Evolutionary conservation across 2,888 invertebrate genomes (phyloP).

Genomic region (Catocala sponsa): DNA sequence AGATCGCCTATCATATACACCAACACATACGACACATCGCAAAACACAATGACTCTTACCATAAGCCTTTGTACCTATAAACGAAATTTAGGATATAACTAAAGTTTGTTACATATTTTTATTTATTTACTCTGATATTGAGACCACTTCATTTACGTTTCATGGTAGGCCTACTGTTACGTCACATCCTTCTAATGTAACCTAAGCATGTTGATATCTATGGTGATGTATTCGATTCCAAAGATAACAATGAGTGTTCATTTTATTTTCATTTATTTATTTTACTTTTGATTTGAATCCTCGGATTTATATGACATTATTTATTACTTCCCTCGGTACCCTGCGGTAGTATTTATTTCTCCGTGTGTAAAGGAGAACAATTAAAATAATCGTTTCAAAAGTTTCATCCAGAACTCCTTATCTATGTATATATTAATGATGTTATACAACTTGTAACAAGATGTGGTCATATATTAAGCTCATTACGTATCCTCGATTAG

Average conservation of each 20-base stretch:
- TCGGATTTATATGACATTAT: conserved; percentile 31
- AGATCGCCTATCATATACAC: no score
- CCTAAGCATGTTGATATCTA: conserved; percentile 30
- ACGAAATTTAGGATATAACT: no score
- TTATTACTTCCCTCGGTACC: conserved; percentile 44
- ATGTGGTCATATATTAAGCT: no score
- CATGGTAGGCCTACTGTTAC: conserved; percentile 4
- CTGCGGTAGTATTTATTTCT: conserved; percentile 29
- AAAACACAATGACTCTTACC: no score
- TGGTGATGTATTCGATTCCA: conserved; percentile 41
- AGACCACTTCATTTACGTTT: no score
- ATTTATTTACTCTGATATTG: no score
- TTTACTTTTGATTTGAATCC: conserved; percentile 8
- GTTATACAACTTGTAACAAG: background rate
- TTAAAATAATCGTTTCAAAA: conserved; percentile 23
- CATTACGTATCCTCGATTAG: no score
- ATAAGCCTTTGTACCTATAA: no score
- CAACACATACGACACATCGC: no score
- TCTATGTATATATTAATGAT: conserved; percentile 11
- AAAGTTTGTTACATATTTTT: no score
- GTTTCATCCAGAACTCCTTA: conserved; percentile 7
- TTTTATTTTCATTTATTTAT: conserved; percentile 32
- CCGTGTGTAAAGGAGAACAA: conserved; percentile 23
- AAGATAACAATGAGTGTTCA: conserved; percentile 37
- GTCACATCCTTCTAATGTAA: conserved; percentile 20